Percentiles rank a stretch among this genome's conserved stretches.
Conservation (phyloP, 2,113 vertebrate genomes). For the Amblyornis subalaris region DNA sequence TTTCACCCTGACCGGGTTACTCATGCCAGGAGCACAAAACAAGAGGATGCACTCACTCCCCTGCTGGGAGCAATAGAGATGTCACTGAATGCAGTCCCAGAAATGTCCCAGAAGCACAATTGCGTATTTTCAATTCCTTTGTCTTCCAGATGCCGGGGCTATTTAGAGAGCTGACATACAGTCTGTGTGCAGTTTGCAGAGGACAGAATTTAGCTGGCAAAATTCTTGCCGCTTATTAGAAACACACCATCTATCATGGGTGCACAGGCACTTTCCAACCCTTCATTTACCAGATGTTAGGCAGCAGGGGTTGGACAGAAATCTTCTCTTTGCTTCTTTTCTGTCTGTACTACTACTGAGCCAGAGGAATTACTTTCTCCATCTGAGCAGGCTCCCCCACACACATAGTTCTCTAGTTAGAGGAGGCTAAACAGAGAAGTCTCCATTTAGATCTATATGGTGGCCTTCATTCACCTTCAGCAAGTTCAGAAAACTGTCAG, state of each 20-base stretch:
- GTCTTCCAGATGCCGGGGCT: neutral
- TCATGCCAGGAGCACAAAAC: neutral
- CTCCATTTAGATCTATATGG: neutral
- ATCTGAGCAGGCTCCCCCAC: neutral
- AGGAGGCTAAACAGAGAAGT: neutral
- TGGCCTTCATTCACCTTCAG: neutral
- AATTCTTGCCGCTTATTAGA: conserved; percentile 19
- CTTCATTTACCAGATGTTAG: neutral
- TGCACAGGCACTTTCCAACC: neutral
- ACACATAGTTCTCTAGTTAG: neutral
- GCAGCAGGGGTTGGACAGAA: neutral
- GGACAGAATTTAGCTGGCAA: conserved; percentile 7
- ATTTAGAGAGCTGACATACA: neutral
- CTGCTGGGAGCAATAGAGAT: neutral
- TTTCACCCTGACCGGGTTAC: neutral
- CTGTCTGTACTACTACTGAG: neutral
- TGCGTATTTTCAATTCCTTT: neutral
- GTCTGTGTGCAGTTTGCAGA: neutral
- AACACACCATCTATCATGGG: neutral
- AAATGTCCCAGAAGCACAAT: neutral
- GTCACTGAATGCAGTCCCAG: neutral
- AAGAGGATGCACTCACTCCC: neutral
- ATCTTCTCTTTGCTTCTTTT: neutral
- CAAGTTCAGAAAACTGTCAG: neutral
- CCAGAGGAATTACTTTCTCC: neutral